Percentiles rank a stretch among this genome's conserved stretches.
Evolutionary conservation across 2,113 vertebrate species (phyloP).

Genomic region (Ariopsis seemanni): DNA sequence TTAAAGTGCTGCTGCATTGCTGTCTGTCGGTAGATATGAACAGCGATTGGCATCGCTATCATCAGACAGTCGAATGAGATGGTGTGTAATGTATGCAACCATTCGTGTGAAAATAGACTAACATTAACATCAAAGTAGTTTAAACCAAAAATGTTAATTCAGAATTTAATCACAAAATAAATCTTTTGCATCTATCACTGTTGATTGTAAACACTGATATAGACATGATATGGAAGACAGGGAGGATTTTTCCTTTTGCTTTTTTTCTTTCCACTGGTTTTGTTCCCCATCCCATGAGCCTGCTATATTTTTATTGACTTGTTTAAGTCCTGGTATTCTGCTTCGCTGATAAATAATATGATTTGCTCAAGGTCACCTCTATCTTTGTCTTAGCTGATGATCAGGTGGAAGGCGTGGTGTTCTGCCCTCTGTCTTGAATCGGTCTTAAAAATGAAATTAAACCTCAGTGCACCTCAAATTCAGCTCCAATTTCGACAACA

Average conservation of each 20-base stretch:
- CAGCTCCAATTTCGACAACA: constrained; percentile 51
- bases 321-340: constrained; percentile 35
- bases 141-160: neutral
- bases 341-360: constrained; percentile 33
- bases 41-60: neutral
- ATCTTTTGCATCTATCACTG: neutral
- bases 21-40: neutral
- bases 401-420: constrained; percentile 38
- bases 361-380: constrained; percentile 56
- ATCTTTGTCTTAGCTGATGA: constrained; percentile 44
- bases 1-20: neutral
- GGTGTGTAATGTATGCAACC: neutral
- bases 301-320: constrained; percentile 24
- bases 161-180: neutral
- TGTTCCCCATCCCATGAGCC: neutral
- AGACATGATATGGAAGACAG: neutral
- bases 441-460: constrained; percentile 60
- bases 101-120: neutral
- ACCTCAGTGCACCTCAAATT: constrained; percentile 45
- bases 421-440: constrained; percentile 45
- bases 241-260: neutral
- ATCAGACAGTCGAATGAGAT: neutral
- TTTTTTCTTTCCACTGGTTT: neutral
- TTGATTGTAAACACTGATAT: neutral
- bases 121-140: neutral